Evolutionary conservation across 2,797 vertebrate genomes (phyloP).

Genomic region (Nannoperca australis): DNA sequence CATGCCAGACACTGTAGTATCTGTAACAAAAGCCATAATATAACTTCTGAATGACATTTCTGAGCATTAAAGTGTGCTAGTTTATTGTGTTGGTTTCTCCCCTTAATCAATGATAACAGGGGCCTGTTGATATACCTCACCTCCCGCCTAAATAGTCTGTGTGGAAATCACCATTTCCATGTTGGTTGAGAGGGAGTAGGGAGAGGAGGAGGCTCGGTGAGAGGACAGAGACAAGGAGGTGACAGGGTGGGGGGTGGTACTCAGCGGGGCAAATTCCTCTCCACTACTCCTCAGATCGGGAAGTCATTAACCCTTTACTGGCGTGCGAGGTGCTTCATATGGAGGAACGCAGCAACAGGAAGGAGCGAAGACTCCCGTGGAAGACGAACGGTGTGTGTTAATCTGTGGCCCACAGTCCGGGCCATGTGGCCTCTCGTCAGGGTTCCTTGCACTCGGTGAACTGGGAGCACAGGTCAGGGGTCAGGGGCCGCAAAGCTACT

Average conservation of each 20-base stretch:
- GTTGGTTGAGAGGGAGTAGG: not conserved
- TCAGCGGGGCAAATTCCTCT: constrained; percentile 72
- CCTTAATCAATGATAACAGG: not conserved
- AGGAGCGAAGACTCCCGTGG: not conserved
- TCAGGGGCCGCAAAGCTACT: constrained; percentile 55
- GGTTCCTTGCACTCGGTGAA: constrained; percentile 46
- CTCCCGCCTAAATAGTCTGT: not conserved
- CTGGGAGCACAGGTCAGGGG: constrained; percentile 59
- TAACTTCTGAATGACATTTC: too few species aligned
- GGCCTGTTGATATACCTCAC: not conserved
- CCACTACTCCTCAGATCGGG: constrained; percentile 49
- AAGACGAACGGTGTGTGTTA: constrained; percentile 25
- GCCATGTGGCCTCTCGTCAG: constrained; percentile 40
- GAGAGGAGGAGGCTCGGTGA: constrained; percentile 20
- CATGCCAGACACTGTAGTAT: too few species aligned
- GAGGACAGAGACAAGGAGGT: constrained; percentile 39
- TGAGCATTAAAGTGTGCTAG: too few species aligned
- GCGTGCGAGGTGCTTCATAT: constrained; percentile 17
- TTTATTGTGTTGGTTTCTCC: not conserved
- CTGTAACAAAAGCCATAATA: too few species aligned
- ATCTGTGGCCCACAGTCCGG: constrained; percentile 12
- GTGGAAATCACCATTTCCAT: constrained; percentile 8
- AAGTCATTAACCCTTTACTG: constrained; percentile 68
- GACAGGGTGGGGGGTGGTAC: constrained; percentile 36
- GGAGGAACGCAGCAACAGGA: constrained; percentile 14